A percentile compares a stretch with the other conserved stretches of the same genome.
phyloP scores from a whole-genome alignment of 2,888 invertebrate species.

The Euzophera pinguis region DNA sequence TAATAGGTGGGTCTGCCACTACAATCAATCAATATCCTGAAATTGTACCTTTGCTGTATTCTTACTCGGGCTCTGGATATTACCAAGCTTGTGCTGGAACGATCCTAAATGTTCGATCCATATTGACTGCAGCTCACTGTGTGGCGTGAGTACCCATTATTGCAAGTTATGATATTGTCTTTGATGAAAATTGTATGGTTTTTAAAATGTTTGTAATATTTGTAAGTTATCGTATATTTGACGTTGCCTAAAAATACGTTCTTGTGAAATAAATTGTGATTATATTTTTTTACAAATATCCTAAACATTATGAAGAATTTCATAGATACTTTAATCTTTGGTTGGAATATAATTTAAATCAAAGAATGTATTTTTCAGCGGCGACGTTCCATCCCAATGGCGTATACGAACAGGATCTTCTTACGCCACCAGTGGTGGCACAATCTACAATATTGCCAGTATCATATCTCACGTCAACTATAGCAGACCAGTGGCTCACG shows the following conservation, averaged over 20 bases:
- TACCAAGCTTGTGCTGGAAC: constrained; percentile 30
- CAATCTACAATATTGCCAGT: constrained; percentile 22
- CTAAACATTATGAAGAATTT: background rate
- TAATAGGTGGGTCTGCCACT: constrained; percentile 39
- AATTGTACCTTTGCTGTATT: constrained; percentile 29
- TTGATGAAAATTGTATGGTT: no score
- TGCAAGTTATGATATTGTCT: background rate
- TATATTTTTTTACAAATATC: no score
- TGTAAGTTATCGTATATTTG: no score
- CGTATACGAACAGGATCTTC: constrained; percentile 45
- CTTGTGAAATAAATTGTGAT: no score
- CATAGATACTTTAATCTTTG: background rate
- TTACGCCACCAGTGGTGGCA: constrained; percentile 44
- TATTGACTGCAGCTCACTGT: constrained; percentile 31
- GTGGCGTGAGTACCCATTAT: constrained; percentile 15
- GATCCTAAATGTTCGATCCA: constrained; percentile 28
- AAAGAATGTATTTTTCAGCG: constrained; percentile 22
- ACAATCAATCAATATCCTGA: constrained; percentile 32
- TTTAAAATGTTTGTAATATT: no score
- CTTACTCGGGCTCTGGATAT: constrained; percentile 16
- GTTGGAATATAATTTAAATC: background rate
- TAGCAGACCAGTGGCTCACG: constrained; percentile 22
- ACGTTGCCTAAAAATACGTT: no score
- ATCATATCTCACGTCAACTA: constrained; percentile 45
- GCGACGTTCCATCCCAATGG: constrained; percentile 32